phyloP scores from a whole-genome alignment of 2,888 invertebrate species.

The Drosophila bunnanda region DNA sequence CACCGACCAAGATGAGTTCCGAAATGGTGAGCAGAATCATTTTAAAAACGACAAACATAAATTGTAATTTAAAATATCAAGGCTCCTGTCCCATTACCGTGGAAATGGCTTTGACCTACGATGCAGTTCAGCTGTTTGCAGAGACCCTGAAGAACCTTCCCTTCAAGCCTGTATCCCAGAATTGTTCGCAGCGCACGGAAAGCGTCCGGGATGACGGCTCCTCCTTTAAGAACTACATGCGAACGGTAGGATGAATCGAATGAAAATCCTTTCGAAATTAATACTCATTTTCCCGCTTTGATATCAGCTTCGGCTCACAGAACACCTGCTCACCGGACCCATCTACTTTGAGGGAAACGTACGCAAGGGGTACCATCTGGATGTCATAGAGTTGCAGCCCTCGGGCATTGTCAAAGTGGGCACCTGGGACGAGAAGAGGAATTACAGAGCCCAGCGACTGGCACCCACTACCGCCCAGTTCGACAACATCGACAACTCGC shows the following conservation, averaged over 20 bases:
- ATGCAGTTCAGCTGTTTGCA: slow-evolving; percentile 92
- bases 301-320: slow-evolving; percentile 66
- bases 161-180: slow-evolving; percentile 85
- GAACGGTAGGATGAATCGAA: slow-evolving; percentile 62
- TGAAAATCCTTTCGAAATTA: not conserved
- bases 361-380: slow-evolving; percentile 89
- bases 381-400: slow-evolving; percentile 88
- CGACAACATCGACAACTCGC: slow-evolving; percentile 86
- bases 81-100: slow-evolving; percentile 85
- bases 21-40: slow-evolving; percentile 65
- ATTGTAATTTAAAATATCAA: slow-evolving; percentile 25
- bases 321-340: slow-evolving; percentile 87
- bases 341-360: slow-evolving; percentile 92
- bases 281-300: not conserved
- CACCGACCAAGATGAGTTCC: slow-evolving; percentile 67
- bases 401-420: slow-evolving; percentile 89
- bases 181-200: slow-evolving; percentile 86
- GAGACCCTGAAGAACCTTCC: slow-evolving; percentile 89
- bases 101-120: slow-evolving; percentile 92
- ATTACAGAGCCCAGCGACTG: slow-evolving; percentile 86
- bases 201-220: slow-evolving; percentile 91
- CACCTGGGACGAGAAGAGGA: slow-evolving; percentile 88
- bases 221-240: slow-evolving; percentile 92
- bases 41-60: not conserved
- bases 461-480: slow-evolving; percentile 84